Base-by-base conservation (phyloP, 2,113 vertebrate species). In the Cairina moschata region DNA sequence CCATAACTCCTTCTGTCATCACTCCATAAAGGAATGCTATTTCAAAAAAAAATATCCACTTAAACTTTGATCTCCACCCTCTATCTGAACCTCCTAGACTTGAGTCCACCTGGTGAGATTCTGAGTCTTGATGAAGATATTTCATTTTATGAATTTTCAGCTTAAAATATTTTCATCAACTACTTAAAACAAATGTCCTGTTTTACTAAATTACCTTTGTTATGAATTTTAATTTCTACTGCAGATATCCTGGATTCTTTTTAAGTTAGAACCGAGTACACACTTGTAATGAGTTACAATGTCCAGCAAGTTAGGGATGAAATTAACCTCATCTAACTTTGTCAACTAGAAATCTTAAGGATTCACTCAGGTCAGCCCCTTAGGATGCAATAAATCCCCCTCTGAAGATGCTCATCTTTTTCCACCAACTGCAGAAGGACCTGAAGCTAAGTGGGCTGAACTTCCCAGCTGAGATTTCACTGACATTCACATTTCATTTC, bases 211-310 rank as follows among this genome's bases (percentile, higher is more conserved):
- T 48, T 22, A 48, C 20, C 20, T 48, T 48, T 48, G 46, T 48
- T 48, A 48, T 48, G 20, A 48, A 48, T 48, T 48, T 77, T 80
- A 25, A 67, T 59, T 78, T 68, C n/a, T 21, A 82, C 36, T 22
- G 77, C 17, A 69, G 55, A 62, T 21, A 79, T 17, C 52, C 46
- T 42, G 32, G 31, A 72, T 55, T 26, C 46, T 65, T 78, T 48
- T 78, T 32, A 82, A 65, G 17, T 63, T 56, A 72, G 13, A 54
- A 87, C n/a, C 4, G 59, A 75, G 25, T 21, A 75, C 0, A 0
- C 5, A 7, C 46, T 36, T 67, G 36, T 54, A 71, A 81, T 11
- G 44, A 91, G 31, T 31, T 55, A 66, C 22, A 89, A 23, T 32
- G 78, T 44, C 66, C 60, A 55, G 60, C 9, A 26, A 91, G 8